Evolutionary conservation across 1,140 invertebrate species (phyloP), one percentile per base, ranked within the genome.

Genomic region (Stenopsyche tienmushanensis): DNA sequence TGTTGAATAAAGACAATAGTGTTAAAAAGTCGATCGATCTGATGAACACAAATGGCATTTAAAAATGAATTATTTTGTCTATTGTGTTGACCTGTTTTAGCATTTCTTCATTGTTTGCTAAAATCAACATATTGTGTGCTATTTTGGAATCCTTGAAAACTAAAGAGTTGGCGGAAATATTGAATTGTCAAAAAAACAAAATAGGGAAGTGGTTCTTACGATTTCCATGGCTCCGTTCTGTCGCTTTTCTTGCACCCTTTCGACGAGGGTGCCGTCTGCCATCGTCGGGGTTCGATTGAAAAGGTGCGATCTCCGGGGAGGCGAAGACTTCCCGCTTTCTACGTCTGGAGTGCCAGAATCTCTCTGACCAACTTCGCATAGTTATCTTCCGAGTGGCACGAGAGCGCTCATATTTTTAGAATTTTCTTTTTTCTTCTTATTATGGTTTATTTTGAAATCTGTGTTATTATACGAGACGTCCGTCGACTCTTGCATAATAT

Each of bases 291-390:
- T 34, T 34, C 13, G 5, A 7, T 34, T 13, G 29, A 34, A 34
- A 34, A 34, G 5, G 5, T 34, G 29, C 29, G 13, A 34, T 13
- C 29, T n/a, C n/a, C n/a, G n/a, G 34, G 7, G 34, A 39, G 73
- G 20, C 82, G 79, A 7, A 85, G 72, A 2, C 84, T 79, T 49
- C 83, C 80, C n/a, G 77, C 76, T 50, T 73, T 73, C 8, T 72
- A 73, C 58, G 77, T 74, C 78, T 78, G 72, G 5, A 80, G 72
- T 29, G 79, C 77, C 23, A 83, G 73, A 24, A 77, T 80, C 66
- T 77, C 72, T 17, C 78, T 72, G 2, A 85, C 69, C 29, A 77
- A 76, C 3, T 72, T 71, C n/a, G 83, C 73, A 64, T 85, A 83
- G 10, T 77, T 73, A 42, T 82, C 75, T 15, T 81, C 78, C 1